Evolutionary conservation across 2,113 vertebrate species (phyloP), one percentile per base, ranked within the genome.

Genomic region (Tetraodon nigroviridis): DNA sequence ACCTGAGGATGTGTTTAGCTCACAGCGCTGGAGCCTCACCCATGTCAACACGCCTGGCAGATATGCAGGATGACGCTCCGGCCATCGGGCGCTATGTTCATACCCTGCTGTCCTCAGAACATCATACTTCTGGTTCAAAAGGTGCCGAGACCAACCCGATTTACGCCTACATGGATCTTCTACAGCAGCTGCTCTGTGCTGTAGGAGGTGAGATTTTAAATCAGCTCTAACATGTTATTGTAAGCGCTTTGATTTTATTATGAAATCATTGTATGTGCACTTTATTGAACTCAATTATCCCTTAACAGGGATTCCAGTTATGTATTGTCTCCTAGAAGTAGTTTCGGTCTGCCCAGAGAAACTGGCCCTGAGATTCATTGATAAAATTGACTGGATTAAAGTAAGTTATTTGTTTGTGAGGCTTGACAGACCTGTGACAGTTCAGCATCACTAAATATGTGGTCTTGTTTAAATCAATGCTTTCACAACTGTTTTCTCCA

Each of bases 341-440:
- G 92, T 99, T 73, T 96, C 96, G 3, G 93, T 98, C 18, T 94
- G 90, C 79, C 96, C 95, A 21, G 92, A 97, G 77, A 95, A 95
- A 76, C 84, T 99, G 62, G 93, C 96, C 41, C 66, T 87, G 17
- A 93, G 90, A 86, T 95, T 97, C 85, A 78, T 90, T 50, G 92
- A 95, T 71, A 98, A 91, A 91, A 94, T 94, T 51, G 95, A 98
- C 77, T 99, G 97, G 97, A 97, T 99, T 77, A 98, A 97, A 91
- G 97, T 99, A 87, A 86, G 78, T 79, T 8, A 27, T 63, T 20
- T 58, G 27, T 11, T 27, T 27, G 24, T 27, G 7, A 27, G 24
- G 24, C 24, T 27, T 27, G 24, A 27, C 2, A 27, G 7, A 1
- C 24, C 24, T 5, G n/a, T 10, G 6, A 48, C 17, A 48, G n/a